Base-by-base conservation (phyloP, 2,797 vertebrate genomes). In the Onychomys torridus region DNA sequence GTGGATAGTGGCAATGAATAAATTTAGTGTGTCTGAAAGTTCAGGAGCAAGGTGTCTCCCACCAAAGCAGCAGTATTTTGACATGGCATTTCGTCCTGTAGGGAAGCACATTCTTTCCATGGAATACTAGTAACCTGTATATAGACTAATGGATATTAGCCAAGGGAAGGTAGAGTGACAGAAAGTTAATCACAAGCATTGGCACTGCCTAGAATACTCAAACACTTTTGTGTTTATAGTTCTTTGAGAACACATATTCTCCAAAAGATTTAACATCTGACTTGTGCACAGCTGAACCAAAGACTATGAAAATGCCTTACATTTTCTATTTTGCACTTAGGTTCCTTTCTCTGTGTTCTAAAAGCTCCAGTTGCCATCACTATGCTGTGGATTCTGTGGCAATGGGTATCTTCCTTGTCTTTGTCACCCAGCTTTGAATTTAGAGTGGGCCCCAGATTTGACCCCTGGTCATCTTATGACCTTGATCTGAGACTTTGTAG, bases 321-420 rank as follows among this genome's bases (percentile, higher is more conserved):
- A 2, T 86, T 93, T 94, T 90, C n/a, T 94, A 75, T 75, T 92
- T 94, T 89, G 57, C 29, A 81, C 3, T 75, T 77, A 12, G 37
- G 25, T 55, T 96, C 23, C 49, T 90, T 29, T 13, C 55, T 82
- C 8, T 84, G 0, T 75, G 29, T 61, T 76, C 43, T 57, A 55
- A 77, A 52, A 92, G 34, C n/a, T 52, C 8, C 71, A 40, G 5
- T 73, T 2, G 0, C 6, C 65, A 34, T 86, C 16, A 43, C 32
- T 37, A 46, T 7, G 14, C 46, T 37, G 16, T 61, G 14, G 23
- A 37, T 65, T 52, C 34, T 88, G 1, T 65, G 65, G 59, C 29
- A 21, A 23, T 55, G 11, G 40, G 16, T 46, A 19, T 21, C 29
- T 77, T 55, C 61, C 10, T 67, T 37, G 49, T 61, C 76, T 90